Conservation (phyloP, 2,113 vertebrate species). For the Himantopus leucocephalus region DNA sequence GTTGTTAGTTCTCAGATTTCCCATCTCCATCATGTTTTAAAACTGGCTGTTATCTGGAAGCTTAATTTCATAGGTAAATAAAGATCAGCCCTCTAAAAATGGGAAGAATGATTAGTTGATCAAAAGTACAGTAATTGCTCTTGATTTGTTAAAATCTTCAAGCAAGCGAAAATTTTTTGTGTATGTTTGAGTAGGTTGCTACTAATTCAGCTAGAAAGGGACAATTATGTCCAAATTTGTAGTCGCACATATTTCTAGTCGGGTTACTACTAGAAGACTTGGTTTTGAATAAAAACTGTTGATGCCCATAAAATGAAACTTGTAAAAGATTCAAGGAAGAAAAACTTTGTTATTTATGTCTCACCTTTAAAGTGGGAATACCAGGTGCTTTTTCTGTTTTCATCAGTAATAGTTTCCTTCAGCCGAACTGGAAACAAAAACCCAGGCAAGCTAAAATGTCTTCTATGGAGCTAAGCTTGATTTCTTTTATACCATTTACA, state of each 20-base stretch:
- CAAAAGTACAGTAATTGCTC: neutral
- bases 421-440: neutral
- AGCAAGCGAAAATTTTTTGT: rapidly evolving
- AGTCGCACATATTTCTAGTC: neutral
- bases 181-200: neutral
- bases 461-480: neutral
- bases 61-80: neutral
- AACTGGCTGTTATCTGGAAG: neutral
- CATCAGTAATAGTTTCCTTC: neutral
- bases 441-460: neutral
- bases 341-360: neutral
- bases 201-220: neutral
- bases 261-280: neutral
- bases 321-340: neutral
- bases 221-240: neutral
- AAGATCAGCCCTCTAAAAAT: neutral
- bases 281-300: neutral
- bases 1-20: neutral
- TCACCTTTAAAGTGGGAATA: neutral
- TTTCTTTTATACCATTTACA: neutral
- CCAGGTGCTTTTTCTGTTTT: neutral
- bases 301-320: neutral
- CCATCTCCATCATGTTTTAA: neutral
- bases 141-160: neutral
- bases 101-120: neutral